Percentiles rank a stretch among this genome's conserved stretches.
Conservation (phyloP, 2,113 vertebrate genomes). For the Mobula birostris region DNA sequence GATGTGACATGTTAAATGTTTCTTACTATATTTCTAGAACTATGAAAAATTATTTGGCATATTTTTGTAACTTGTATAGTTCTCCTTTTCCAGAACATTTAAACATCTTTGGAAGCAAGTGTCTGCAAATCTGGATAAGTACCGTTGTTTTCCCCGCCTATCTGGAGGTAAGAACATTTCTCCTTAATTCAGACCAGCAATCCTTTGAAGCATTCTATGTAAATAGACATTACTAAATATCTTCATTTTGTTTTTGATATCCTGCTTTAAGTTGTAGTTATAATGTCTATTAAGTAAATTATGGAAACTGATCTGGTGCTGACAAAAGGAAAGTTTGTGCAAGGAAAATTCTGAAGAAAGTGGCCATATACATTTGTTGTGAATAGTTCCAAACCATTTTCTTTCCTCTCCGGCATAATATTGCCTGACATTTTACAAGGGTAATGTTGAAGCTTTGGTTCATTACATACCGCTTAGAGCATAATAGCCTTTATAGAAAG, state of each 20-base stretch:
- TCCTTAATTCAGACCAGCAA: not conserved
- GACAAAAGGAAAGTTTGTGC: not conserved
- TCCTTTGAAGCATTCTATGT: not conserved
- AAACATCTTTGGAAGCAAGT: slow-evolving; percentile 89
- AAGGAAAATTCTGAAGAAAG: not conserved
- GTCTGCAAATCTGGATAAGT: slow-evolving; percentile 78
- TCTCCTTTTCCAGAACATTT: slow-evolving; percentile 69
- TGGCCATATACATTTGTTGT: not conserved
- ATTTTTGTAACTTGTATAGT: not conserved
- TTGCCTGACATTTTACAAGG: not conserved
- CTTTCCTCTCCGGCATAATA: not conserved
- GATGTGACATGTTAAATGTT: not conserved
- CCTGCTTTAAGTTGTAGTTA: not conserved
- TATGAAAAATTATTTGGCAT: not conserved
- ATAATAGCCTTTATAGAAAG: not conserved
- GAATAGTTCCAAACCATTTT: not conserved
- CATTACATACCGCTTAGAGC: not conserved
- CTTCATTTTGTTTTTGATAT: not conserved
- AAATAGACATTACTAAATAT: not conserved
- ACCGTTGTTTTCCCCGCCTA: slow-evolving; percentile 79
- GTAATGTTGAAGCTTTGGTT: not conserved
- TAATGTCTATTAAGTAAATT: not conserved
- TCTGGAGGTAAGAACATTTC: slow-evolving; percentile 68
- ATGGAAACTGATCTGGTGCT: not conserved
- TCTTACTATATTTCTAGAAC: not conserved